A percentile compares a stretch with the other conserved stretches of the same genome.
Evolutionary conservation across 2,888 invertebrate species (phyloP).

Genomic region (Nebria brevicollis): DNA sequence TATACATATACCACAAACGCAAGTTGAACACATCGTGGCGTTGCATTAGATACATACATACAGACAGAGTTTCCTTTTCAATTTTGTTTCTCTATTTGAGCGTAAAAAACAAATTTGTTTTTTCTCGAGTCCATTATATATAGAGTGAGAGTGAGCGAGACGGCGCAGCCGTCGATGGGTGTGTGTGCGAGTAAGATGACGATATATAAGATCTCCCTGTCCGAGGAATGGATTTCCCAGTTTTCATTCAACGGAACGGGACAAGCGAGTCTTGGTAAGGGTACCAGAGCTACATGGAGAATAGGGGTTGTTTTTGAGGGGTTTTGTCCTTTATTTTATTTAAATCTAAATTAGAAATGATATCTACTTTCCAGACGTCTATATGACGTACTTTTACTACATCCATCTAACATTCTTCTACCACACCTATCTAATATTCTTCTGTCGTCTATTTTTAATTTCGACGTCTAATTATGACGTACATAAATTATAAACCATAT

Average conservation of each 20-base stretch:
- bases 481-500: no score
- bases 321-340: neutral
- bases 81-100: constrained; percentile 62
- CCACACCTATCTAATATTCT: no score
- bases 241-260: constrained; percentile 23
- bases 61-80: constrained; percentile 58
- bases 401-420: no score
- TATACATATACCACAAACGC: constrained; percentile 22
- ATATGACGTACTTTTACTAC: no score
- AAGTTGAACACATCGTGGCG: neutral
- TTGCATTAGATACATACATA: neutral
- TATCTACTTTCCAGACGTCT: neutral
- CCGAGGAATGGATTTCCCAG: constrained; percentile 41
- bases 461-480: no score
- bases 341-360: neutral
- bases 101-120: constrained; percentile 62
- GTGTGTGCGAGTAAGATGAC: neutral
- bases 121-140: constrained; percentile 61
- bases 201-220: neutral
- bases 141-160: constrained; percentile 45
- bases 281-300: neutral
- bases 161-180: constrained; percentile 4
- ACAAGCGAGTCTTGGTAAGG: neutral
- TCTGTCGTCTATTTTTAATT: no score
- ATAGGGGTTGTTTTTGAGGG: neutral